phyloP scores from a whole-genome alignment of 1,140 invertebrate genomes.

The Chironomus striatipennis region DNA sequence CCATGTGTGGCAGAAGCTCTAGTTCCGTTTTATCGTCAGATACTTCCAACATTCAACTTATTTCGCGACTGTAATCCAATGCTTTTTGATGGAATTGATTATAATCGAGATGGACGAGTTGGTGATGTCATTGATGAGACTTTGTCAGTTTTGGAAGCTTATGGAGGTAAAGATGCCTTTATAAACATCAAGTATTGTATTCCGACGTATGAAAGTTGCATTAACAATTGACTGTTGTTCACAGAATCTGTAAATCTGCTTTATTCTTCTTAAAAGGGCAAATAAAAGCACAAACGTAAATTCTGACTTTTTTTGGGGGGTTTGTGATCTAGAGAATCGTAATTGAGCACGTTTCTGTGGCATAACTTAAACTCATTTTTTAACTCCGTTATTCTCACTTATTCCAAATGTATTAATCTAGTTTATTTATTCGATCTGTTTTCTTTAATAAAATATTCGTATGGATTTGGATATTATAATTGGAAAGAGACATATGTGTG shows the following conservation, averaged over 20 bases:
- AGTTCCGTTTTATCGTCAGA: slow-evolving; percentile 88
- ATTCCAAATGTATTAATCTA: no score
- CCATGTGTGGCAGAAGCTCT: slow-evolving; percentile 65
- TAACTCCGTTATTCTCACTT: background rate
- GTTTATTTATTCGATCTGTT: no score
- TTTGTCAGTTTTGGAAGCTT: slow-evolving; percentile 76
- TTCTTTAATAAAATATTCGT: no score
- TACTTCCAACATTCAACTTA: slow-evolving; percentile 80
- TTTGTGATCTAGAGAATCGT: background rate
- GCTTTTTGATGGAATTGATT: slow-evolving; percentile 67
- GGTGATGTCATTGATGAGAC: slow-evolving; percentile 89
- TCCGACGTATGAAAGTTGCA: slow-evolving; percentile 92
- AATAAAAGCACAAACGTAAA: slow-evolving; percentile 43
- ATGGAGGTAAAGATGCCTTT: slow-evolving; percentile 87
- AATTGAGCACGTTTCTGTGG: slow-evolving; percentile 17
- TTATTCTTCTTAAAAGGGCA: no score
- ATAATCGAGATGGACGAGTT: slow-evolving; percentile 71
- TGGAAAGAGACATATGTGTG: no score
- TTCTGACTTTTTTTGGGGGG: background rate
- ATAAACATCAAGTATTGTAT: slow-evolving; percentile 97
- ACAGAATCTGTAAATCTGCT: slow-evolving; percentile 39
- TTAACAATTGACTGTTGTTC: slow-evolving; percentile 50
- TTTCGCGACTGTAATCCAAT: slow-evolving; percentile 82
- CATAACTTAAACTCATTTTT: slow-evolving; percentile 18
- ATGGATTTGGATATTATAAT: no score